Percentiles rank a stretch among this genome's conserved stretches.
phyloP scores from a whole-genome alignment of 2,888 invertebrate species.

The Dorcus parallelipipedus region DNA sequence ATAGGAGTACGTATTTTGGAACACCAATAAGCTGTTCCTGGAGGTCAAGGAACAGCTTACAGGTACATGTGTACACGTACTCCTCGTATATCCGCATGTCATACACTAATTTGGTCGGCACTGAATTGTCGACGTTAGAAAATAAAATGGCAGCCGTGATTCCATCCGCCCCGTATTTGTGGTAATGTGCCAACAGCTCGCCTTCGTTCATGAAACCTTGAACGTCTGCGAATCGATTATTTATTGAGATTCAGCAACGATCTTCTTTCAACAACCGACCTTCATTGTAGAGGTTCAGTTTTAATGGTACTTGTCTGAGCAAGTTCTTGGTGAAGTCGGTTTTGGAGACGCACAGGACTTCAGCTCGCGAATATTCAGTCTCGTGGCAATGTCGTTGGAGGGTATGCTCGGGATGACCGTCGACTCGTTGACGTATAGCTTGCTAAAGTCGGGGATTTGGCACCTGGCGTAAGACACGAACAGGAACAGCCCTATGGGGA shows the following conservation, averaged over 20 bases:
- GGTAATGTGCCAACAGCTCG: constrained; percentile 32
- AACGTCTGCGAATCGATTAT: constrained; percentile 21
- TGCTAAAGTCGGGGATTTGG: constrained; percentile 38
- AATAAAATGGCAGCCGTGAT: constrained; percentile 36
- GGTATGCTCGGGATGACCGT: constrained; percentile 28
- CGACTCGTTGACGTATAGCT: constrained; percentile 33
- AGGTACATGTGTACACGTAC: constrained; percentile 29
- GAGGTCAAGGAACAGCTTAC: constrained; percentile 20
- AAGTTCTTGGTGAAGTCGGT: constrained; percentile 35
- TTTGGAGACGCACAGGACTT: constrained; percentile 36
- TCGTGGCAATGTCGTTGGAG: constrained; percentile 24
- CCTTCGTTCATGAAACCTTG: constrained; percentile 32
- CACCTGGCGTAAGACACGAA: constrained; percentile 42
- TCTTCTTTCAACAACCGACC: constrained; percentile 28
- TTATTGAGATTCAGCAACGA: too few species aligned
- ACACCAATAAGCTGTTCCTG: constrained; percentile 16
- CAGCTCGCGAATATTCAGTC: constrained; percentile 20
- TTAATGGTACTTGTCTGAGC: constrained; percentile 35
- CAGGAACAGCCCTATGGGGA: constrained; percentile 41
- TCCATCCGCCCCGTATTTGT: constrained; percentile 22
- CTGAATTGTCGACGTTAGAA: constrained; percentile 21
- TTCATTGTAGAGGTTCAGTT: constrained; percentile 35
- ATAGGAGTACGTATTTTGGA: constrained; percentile 24
- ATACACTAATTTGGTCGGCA: constrained; percentile 34
- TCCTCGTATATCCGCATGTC: constrained; percentile 36